These are phyloP conservation scores for Plumapathes pennacea DNA, from an alignment of 92 coral and sea anemone species.

Conservation along the genomic window DNA sequence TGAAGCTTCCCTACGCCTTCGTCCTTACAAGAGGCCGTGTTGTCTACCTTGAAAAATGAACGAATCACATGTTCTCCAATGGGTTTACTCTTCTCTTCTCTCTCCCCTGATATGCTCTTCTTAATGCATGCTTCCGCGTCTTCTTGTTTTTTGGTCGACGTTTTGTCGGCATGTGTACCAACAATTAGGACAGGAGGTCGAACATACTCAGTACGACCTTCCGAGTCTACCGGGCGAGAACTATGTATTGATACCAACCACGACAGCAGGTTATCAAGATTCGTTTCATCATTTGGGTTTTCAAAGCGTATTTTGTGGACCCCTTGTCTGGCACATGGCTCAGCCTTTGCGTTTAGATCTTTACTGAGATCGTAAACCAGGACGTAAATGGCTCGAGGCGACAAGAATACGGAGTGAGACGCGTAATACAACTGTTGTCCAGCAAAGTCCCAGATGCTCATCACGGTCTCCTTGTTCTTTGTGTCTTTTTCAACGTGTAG, in stretches of 20 bases:
- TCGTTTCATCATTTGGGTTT: slow-evolving; percentile 11
- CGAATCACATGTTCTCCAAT: no score
- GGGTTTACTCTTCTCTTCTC: no score
- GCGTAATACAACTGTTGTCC: slow-evolving; percentile 38
- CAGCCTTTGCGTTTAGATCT: slow-evolving; percentile 17
- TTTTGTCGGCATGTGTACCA: no score
- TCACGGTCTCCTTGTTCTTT: no score
- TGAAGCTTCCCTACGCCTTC: slow-evolving; percentile 46
- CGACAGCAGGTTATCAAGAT: slow-evolving; percentile 12
- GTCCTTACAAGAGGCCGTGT: slow-evolving; percentile 47
- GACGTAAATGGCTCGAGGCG: slow-evolving; percentile 21
- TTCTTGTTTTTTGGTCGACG: no score
- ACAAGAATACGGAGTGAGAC: slow-evolving; percentile 33
- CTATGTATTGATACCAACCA: slow-evolving; percentile 26
- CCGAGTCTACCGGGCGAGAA: no score
- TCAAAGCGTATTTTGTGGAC: slow-evolving; percentile 3
- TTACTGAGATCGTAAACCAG: no score
- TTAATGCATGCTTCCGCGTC: no score
- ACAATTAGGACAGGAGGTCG: no score
- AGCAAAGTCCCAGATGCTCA: slow-evolving; percentile 45
- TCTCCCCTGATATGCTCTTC: no score
- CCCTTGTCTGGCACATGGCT: slow-evolving; percentile 37
- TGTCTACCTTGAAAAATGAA: slow-evolving; percentile 63
- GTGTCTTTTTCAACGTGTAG: no score
- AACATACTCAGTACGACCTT: slow-evolving; percentile 1